Conservation (phyloP, 2,888 invertebrate genomes). For the Lapara coniferarum region DNA sequence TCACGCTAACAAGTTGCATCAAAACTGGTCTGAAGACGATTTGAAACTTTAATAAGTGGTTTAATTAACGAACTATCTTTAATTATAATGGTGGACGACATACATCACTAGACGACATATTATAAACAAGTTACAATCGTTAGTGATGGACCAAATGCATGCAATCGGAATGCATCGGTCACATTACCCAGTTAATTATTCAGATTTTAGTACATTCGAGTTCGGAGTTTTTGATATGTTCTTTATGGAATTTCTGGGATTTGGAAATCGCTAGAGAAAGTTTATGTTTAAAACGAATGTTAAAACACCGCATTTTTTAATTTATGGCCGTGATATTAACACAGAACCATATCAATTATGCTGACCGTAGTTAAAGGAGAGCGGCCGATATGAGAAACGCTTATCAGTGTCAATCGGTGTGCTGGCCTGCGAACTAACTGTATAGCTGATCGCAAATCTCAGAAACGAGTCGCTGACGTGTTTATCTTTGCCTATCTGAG, state of each 20-base stretch:
- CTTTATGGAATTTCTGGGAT: neutral
- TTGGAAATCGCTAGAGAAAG: neutral
- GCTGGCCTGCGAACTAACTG: neutral
- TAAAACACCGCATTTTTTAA: neutral
- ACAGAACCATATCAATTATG: neutral
- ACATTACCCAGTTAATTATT: constrained; percentile 9
- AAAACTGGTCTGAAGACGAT: constrained; percentile 34
- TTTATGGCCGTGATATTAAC: neutral
- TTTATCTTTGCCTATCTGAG: neutral
- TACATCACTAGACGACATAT: constrained; percentile 30
- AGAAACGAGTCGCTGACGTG: neutral
- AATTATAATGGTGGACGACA: constrained; percentile 31
- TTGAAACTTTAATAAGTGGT: constrained; percentile 15
- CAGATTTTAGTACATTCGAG: neutral
- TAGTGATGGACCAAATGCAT: neutral
- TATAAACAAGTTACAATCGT: constrained; percentile 16
- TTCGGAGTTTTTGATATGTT: neutral
- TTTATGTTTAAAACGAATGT: neutral
- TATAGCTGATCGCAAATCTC: neutral
- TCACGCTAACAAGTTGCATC: constrained; percentile 30
- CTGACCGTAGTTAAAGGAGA: neutral
- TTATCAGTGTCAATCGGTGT: neutral
- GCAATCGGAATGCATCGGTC: constrained; percentile 19
- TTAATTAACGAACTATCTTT: constrained; percentile 28
- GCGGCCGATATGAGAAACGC: neutral